phyloP scores from a whole-genome alignment of 1,140 invertebrate species.

The Neodiprion virginianus region DNA sequence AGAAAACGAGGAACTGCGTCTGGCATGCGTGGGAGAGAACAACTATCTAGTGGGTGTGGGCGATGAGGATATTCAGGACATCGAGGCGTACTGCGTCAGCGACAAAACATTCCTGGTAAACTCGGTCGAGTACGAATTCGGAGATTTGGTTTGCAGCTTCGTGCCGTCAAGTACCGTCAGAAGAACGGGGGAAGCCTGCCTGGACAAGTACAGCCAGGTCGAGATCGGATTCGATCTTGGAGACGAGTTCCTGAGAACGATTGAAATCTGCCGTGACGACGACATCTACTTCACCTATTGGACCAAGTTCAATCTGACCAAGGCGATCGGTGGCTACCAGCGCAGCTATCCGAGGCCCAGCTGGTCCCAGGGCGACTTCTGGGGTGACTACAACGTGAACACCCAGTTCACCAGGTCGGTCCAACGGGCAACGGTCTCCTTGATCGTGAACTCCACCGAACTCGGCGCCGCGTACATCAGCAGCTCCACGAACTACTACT shows the following conservation, averaged over 20 bases:
- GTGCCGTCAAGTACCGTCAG: not conserved
- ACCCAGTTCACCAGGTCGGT: slow-evolving; percentile 38
- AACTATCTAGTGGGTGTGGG: slow-evolving; percentile 34
- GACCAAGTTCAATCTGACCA: slow-evolving; percentile 46
- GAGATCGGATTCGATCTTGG: slow-evolving; percentile 41
- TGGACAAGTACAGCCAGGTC: slow-evolving; percentile 6
- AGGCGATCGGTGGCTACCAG: slow-evolving; percentile 42
- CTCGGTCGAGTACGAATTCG: not conserved
- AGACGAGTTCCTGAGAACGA: slow-evolving; percentile 44
- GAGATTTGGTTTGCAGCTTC: not conserved
- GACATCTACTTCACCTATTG: slow-evolving; percentile 53
- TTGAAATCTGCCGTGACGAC: slow-evolving; percentile 58
- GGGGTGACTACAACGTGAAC: slow-evolving; percentile 33
- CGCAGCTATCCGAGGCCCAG: slow-evolving; percentile 39
- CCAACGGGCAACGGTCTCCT: slow-evolving; percentile 41
- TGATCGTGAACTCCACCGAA: slow-evolving; percentile 41
- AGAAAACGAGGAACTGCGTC: slow-evolving; percentile 25
- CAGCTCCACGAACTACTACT: slow-evolving; percentile 32
- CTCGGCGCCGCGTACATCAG: slow-evolving; percentile 40
- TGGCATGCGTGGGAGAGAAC: slow-evolving; percentile 39
- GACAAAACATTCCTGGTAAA: slow-evolving; percentile 33
- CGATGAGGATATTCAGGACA: not conserved
- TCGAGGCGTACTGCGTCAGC: slow-evolving; percentile 28
- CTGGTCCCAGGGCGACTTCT: slow-evolving; percentile 46
- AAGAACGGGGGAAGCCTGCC: not conserved